Conservation (phyloP, 2,113 vertebrate genomes). For the Arothron firmamentum region DNA sequence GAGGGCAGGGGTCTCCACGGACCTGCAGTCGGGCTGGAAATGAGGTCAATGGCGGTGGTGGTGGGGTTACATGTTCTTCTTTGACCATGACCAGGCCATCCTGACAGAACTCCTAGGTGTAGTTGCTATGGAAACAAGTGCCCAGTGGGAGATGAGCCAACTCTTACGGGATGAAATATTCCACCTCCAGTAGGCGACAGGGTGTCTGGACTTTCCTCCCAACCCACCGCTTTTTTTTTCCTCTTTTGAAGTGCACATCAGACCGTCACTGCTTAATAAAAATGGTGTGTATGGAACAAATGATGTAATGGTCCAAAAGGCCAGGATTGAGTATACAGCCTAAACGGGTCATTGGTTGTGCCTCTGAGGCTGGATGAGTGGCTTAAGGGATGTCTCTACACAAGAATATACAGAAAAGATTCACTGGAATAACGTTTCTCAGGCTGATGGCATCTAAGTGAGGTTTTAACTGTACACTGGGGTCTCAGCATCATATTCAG, state of each 20-base stretch:
- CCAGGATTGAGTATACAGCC: slow-evolving; percentile 51
- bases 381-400: slow-evolving; percentile 22
- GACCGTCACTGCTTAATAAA: slow-evolving; percentile 28
- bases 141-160: slow-evolving; percentile 44
- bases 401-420: slow-evolving; percentile 20
- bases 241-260: slow-evolving; percentile 27
- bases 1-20: slow-evolving; percentile 2
- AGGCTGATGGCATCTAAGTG: slow-evolving; percentile 7
- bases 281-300: slow-evolving; percentile 51
- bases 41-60: slow-evolving; percentile 4
- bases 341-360: slow-evolving; percentile 33
- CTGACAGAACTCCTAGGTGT: slow-evolving; percentile 31
- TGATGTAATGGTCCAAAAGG: slow-evolving; percentile 59
- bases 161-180: slow-evolving; percentile 52
- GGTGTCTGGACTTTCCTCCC: slow-evolving; percentile 76
- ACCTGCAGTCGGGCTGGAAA: not conserved
- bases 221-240: not conserved
- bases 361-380: slow-evolving; percentile 17
- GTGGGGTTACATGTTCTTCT: slow-evolving; percentile 9
- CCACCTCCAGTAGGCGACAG: slow-evolving; percentile 54
- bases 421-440: not conserved
- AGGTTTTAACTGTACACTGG: not conserved
- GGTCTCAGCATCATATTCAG: slow-evolving; percentile 20
- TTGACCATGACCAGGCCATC: slow-evolving; percentile 44
- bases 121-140: slow-evolving; percentile 58